These are phyloP conservation scores for Mus spicilegus DNA, from an alignment of 2,113 vertebrate species.

Conservation along the genomic window DNA sequence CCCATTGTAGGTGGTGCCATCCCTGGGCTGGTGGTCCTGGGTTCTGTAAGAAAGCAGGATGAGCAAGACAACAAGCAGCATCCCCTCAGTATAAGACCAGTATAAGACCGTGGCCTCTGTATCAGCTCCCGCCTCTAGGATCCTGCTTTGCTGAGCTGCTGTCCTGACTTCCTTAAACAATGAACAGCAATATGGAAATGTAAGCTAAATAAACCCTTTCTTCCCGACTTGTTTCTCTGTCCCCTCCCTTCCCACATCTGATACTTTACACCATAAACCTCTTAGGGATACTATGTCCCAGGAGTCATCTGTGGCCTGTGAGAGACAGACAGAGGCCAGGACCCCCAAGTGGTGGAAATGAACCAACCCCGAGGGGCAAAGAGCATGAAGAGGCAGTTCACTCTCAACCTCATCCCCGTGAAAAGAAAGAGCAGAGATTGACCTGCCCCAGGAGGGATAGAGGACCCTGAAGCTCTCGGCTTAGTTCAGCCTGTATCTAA, in stretches of 20 bases:
- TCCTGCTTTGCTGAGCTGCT: too few relatives aligned
- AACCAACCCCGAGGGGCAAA: not conserved
- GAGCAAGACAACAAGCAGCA: too few relatives aligned
- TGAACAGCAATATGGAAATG: not conserved
- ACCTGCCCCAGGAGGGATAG: not conserved
- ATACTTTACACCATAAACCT: not conserved
- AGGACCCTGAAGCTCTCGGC: too few relatives aligned
- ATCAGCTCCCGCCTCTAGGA: too few relatives aligned
- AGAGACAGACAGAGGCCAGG: not conserved
- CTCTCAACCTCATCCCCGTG: too few relatives aligned
- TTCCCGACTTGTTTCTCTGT: not conserved
- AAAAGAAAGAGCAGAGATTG: not conserved
- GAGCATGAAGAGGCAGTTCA: not conserved
- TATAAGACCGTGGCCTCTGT: too few relatives aligned
- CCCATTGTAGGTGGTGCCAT: too few relatives aligned
- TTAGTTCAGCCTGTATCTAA: not conserved
- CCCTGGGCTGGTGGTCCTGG: not conserved
- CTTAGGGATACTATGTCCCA: not conserved
- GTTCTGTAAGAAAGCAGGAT: too few relatives aligned
- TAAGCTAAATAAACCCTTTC: not conserved
- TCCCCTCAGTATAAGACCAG: too few relatives aligned
- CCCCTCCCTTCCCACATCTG: not conserved
- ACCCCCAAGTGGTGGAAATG: not conserved
- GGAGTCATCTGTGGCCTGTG: not conserved
- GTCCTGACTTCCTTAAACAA: too few relatives aligned